phyloP scores from a whole-genome alignment of 2,888 invertebrate genomes.

The Napeogenes sylphis region DNA sequence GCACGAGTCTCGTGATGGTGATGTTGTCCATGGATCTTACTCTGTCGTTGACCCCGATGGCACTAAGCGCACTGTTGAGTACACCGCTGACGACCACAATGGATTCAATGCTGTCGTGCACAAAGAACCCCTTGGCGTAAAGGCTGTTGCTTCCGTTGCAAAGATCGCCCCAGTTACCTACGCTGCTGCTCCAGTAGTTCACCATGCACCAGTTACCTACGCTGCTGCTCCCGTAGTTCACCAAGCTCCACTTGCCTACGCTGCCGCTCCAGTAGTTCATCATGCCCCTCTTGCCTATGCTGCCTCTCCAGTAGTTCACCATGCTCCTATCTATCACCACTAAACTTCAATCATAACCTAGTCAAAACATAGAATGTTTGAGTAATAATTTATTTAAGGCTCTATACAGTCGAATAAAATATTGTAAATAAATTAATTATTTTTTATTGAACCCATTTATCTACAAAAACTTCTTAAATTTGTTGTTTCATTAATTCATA shows the following conservation, averaged over 20 bases:
- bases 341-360: constrained; percentile 60
- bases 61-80: constrained; percentile 61
- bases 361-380: constrained; percentile 22
- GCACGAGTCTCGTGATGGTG: constrained; percentile 59
- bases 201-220: constrained; percentile 45
- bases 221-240: constrained; percentile 38
- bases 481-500: too few species aligned
- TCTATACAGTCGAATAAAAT: constrained; percentile 7
- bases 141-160: constrained; percentile 41
- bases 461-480: not conserved
- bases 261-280: constrained; percentile 41
- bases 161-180: constrained; percentile 38
- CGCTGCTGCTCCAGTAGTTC: constrained; percentile 38
- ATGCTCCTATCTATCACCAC: constrained; percentile 61
- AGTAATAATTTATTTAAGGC: constrained; percentile 22
- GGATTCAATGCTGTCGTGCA: constrained; percentile 67
- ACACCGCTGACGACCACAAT: constrained; percentile 62
- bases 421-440: not conserved
- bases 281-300: constrained; percentile 38
- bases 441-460: constrained; percentile 7
- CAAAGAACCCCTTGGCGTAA: constrained; percentile 53
- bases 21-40: constrained; percentile 65
- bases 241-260: constrained; percentile 36
- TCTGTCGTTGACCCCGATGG: constrained; percentile 64
- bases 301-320: constrained; percentile 41